These are phyloP conservation scores for Cryptus armator DNA, from an alignment of 2,888 invertebrate genomes.

Conservation along the genomic window DNA sequence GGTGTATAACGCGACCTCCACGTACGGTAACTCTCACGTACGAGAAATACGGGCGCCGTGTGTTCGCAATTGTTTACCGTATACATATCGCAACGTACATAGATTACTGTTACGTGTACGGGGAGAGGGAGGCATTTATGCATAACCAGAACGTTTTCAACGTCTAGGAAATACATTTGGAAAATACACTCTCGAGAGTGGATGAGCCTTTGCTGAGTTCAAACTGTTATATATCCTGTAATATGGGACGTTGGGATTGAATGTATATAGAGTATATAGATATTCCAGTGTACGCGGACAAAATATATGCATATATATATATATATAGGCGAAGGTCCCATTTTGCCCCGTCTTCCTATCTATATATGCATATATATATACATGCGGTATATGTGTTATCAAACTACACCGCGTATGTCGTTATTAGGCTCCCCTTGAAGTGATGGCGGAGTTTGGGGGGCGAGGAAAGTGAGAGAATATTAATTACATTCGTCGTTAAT, in stretches of 20 bases:
- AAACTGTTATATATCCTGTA: slow-evolving; percentile 12
- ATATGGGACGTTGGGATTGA: slow-evolving; percentile 9
- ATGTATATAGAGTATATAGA: slow-evolving; percentile 17
- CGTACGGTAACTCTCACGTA: slow-evolving; percentile 11
- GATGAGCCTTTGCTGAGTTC: slow-evolving; percentile 37
- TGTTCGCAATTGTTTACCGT: slow-evolving; percentile 53
- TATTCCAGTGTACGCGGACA: not conserved
- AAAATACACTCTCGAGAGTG: slow-evolving; percentile 24
- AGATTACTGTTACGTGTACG: slow-evolving; percentile 22
- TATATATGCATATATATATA: not conserved
- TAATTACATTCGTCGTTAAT: slow-evolving; percentile 64
- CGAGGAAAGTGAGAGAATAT: slow-evolving; percentile 44
- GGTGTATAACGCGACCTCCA: not conserved
- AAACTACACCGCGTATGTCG: slow-evolving; percentile 24
- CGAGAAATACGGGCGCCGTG: slow-evolving; percentile 24
- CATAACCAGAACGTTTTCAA: not conserved
- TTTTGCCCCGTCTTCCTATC: not conserved
- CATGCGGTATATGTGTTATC: not conserved
- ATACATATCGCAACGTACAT: slow-evolving; percentile 18
- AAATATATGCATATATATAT: too few relatives aligned
- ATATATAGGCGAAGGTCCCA: not conserved
- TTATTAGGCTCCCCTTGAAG: slow-evolving; percentile 40
- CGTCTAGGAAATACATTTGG: not conserved
- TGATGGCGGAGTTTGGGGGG: slow-evolving; percentile 1
- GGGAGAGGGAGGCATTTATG: not conserved